Percentiles rank a stretch among this genome's conserved stretches.
These are phyloP conservation scores for Myotis findleyi DNA, from an alignment of 2,797 vertebrate species.

Conservation along the genomic window DNA sequence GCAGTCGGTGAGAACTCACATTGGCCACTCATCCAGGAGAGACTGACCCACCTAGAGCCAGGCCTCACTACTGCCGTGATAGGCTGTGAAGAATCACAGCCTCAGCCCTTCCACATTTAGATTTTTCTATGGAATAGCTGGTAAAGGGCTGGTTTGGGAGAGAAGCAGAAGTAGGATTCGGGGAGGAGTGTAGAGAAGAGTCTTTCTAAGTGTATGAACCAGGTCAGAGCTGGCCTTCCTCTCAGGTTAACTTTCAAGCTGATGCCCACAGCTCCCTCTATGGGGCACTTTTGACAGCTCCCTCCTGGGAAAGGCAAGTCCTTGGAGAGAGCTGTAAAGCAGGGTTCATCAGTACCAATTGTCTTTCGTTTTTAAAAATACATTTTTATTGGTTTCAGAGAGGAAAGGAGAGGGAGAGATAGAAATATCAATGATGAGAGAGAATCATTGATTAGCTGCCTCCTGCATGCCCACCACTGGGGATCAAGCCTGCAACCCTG, in stretches of 20 bases:
- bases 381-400: no score
- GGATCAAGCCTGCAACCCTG: no score
- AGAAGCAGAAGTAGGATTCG: neutral
- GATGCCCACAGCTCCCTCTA: neutral
- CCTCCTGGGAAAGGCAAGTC: neutral
- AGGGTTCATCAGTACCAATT: no score
- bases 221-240: neutral
- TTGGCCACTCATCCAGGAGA: neutral
- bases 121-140: neutral
- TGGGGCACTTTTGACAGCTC: neutral
- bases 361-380: neutral
- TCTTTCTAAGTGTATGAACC: neutral
- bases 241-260: neutral
- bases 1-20: neutral
- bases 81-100: neutral
- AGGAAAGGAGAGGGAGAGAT: no score
- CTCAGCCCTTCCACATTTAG: neutral
- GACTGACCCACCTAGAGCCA: neutral
- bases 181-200: neutral
- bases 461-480: no score
- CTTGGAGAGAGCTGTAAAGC: neutral
- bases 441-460: no score
- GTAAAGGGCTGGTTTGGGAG: neutral
- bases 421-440: no score
- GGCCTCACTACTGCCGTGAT: fast-evolving